Percentiles rank a stretch among this genome's conserved stretches.
Evolutionary conservation across 2,888 invertebrate genomes (phyloP).

Genomic region (Petrolisthes manimaculis): DNA sequence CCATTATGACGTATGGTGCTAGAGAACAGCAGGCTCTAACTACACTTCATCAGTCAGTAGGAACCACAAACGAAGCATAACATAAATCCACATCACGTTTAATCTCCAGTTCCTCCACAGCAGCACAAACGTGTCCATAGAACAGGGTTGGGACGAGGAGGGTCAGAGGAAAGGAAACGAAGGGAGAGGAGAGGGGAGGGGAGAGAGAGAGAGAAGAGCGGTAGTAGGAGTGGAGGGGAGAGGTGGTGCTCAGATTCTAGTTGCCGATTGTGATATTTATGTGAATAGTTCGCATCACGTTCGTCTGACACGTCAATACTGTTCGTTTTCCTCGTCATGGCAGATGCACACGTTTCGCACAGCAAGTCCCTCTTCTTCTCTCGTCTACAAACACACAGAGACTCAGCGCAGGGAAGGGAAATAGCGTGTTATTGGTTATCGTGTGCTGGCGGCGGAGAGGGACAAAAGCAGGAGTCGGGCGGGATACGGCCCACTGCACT

Average conservation of each 20-base stretch:
- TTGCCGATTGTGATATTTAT: slow-evolving; percentile 10
- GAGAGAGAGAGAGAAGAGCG: neutral
- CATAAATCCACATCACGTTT: slow-evolving; percentile 52
- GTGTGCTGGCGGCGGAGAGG: slow-evolving; percentile 35
- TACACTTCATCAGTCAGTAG: neutral
- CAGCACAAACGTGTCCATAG: slow-evolving; percentile 60
- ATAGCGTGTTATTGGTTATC: slow-evolving; percentile 36
- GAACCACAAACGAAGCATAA: slow-evolving; percentile 28
- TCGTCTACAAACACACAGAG: neutral
- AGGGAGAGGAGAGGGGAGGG: neutral
- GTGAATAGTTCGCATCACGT: slow-evolving; percentile 4
- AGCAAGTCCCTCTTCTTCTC: neutral
- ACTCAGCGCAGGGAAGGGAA: neutral
- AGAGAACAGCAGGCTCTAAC: neutral
- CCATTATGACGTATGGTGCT: neutral
- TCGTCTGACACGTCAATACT: neutral
- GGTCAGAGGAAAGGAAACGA: neutral
- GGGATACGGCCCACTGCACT: slow-evolving; percentile 60
- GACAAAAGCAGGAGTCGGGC: slow-evolving; percentile 50
- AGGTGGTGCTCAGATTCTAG: slow-evolving; percentile 29
- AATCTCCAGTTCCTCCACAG: slow-evolving; percentile 56
- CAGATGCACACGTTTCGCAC: neutral
- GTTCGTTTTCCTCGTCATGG: neutral
- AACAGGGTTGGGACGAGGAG: slow-evolving; percentile 37
- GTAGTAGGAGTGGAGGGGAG: slow-evolving; percentile 10